Evolutionary conservation across 2,797 vertebrate genomes (phyloP).

Genomic region (Silurus aristotelis): DNA sequence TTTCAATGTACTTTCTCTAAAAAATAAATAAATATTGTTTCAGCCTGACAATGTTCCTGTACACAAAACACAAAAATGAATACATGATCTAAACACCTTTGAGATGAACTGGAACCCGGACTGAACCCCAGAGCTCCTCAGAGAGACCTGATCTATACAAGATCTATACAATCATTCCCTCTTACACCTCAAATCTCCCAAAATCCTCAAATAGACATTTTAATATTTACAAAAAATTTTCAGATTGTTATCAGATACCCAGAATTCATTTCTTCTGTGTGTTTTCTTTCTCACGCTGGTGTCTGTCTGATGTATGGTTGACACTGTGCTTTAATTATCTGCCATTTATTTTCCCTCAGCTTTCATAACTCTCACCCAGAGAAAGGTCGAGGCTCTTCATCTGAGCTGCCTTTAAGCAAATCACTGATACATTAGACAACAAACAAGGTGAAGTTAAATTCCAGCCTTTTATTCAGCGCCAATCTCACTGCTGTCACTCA

Average conservation of each 20-base stretch:
- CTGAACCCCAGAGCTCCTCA: too few species aligned
- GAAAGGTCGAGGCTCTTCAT: constrained; percentile 33
- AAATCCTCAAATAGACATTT: too few species aligned
- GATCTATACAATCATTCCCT: too few species aligned
- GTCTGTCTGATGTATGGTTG: neutral
- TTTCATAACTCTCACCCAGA: constrained; percentile 16
- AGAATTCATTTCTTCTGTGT: neutral
- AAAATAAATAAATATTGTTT: too few species aligned
- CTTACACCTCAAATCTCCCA: too few species aligned
- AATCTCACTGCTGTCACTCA: neutral
- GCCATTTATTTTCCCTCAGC: constrained; percentile 34
- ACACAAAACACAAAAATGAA: too few species aligned
- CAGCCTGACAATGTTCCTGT: too few species aligned
- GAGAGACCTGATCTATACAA: too few species aligned
- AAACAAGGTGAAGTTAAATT: constrained; percentile 7
- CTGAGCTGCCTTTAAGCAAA: constrained; percentile 39
- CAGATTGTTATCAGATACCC: neutral
- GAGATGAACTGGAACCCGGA: too few species aligned
- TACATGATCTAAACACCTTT: too few species aligned
- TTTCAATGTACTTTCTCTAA: too few species aligned
- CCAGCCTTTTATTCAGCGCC: neutral
- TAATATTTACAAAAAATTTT: too few species aligned
- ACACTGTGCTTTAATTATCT: constrained; percentile 13
- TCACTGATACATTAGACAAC: neutral
- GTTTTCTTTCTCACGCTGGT: neutral